Percentiles rank a stretch among this genome's conserved stretches.
Conservation (phyloP, 2,113 vertebrate species). For the Forbesichthys papilliferus region DNA sequence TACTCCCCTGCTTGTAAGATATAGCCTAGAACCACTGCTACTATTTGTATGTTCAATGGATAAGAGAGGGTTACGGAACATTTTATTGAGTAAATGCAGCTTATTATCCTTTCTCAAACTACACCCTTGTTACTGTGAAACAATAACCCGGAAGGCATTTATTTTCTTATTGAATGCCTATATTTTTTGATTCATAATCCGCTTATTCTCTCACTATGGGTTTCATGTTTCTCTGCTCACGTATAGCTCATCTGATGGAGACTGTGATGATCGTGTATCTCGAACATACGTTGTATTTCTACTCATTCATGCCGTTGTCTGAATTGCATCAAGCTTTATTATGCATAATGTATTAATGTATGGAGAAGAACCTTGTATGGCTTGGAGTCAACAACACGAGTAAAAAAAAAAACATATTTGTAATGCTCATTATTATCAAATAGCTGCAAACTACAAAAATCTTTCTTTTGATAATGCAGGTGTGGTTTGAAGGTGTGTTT, state of each 20-base stretch:
- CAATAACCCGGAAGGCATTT: slow-evolving; percentile 22
- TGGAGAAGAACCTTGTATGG: too few relatives aligned
- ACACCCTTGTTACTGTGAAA: slow-evolving; percentile 50
- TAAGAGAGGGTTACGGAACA: slow-evolving; percentile 16
- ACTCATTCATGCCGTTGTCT: too few relatives aligned
- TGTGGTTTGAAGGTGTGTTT: slow-evolving; percentile 18
- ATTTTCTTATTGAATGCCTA: not conserved
- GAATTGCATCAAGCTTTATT: too few relatives aligned
- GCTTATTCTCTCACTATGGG: slow-evolving; percentile 6
- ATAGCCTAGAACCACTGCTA: slow-evolving; percentile 78
- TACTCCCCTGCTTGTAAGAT: slow-evolving; percentile 82
- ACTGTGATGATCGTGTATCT: not conserved
- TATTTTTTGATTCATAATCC: slow-evolving; percentile 2
- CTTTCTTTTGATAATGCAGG: slow-evolving; percentile 48
- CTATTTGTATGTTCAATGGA: slow-evolving; percentile 82
- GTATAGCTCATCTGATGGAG: not conserved
- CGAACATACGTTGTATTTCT: too few relatives aligned
- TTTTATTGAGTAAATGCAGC: slow-evolving; percentile 30
- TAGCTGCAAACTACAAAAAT: slow-evolving; percentile 3
- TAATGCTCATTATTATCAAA: not conserved
- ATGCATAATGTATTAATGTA: too few relatives aligned
- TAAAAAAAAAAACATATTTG: not conserved
- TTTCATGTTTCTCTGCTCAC: not conserved
- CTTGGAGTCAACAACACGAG: too few relatives aligned
- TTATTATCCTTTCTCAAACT: slow-evolving; percentile 31